A percentile compares a stretch with the other conserved stretches of the same genome.
Evolutionary conservation across 2,888 invertebrate species (phyloP).

Genomic region (Eilema caniola): DNA sequence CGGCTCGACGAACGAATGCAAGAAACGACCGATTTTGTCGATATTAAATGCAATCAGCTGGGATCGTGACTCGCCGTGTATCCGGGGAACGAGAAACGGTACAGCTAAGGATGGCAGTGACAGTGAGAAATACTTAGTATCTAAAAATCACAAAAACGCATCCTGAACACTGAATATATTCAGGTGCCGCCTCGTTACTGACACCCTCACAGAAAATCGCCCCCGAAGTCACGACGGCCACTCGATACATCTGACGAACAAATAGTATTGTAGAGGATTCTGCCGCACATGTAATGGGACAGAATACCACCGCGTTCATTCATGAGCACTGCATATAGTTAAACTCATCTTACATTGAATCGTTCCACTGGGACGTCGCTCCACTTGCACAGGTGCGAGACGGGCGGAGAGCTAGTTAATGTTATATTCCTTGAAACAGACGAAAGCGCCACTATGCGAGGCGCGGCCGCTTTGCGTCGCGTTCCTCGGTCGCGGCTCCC

Average conservation of each 20-base stretch:
- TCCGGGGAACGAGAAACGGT: constrained; percentile 20
- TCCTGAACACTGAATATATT: constrained; percentile 17
- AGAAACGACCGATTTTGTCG: constrained; percentile 48
- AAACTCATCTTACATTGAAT: constrained; percentile 46
- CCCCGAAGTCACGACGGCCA: constrained; percentile 21
- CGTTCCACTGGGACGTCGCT: constrained; percentile 60
- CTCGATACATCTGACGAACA: constrained; percentile 11
- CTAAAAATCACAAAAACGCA: constrained; percentile 45
- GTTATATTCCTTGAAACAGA: constrained; percentile 76
- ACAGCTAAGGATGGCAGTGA: constrained; percentile 39
- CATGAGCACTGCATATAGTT: constrained; percentile 45
- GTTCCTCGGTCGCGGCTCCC: constrained; percentile 71
- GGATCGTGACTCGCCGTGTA: constrained; percentile 18
- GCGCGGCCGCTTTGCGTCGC: constrained; percentile 91
- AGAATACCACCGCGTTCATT: constrained; percentile 33
- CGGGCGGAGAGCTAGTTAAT: constrained; percentile 60
- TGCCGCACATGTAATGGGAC: constrained; percentile 20
- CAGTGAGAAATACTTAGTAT: constrained; percentile 40
- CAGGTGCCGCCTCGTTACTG: constrained; percentile 22
- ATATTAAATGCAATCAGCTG: constrained; percentile 42
- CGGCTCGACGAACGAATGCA: constrained; percentile 40
- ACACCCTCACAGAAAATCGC: constrained; percentile 21
- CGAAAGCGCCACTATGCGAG: constrained; percentile 89
- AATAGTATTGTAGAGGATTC: constrained; percentile 25
- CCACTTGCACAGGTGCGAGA: constrained; percentile 64